Evolutionary conservation across 2,113 vertebrate genomes (phyloP).

Genomic region (Percina caprodes): DNA sequence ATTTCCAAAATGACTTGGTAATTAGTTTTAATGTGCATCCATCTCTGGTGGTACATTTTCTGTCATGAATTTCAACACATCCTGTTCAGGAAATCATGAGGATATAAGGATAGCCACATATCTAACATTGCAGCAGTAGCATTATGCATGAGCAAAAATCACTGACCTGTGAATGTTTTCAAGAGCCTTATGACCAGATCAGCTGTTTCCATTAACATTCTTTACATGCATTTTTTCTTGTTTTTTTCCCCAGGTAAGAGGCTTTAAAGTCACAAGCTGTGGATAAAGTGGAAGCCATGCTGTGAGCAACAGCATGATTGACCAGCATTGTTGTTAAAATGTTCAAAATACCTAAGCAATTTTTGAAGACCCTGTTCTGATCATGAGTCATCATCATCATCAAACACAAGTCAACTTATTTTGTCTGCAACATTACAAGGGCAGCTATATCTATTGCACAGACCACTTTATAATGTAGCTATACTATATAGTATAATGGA

Average conservation of each 20-base stretch:
- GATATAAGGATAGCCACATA: neutral
- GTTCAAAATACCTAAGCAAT: neutral
- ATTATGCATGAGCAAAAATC: constrained; percentile 9
- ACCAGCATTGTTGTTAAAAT: neutral
- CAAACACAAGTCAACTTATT: neutral
- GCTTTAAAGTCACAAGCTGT: neutral
- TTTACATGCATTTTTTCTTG: neutral
- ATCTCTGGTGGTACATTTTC: neutral
- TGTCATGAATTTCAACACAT: neutral
- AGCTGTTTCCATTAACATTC: neutral
- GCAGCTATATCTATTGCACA: neutral
- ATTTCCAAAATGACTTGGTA: neutral
- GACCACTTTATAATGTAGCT: neutral
- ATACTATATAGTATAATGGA: no score
- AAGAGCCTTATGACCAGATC: neutral
- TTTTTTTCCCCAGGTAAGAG: neutral
- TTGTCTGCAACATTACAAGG: neutral
- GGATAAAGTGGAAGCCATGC: neutral
- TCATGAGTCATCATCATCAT: neutral
- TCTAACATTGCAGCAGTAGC: constrained; percentile 34
- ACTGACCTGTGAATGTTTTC: constrained; percentile 17
- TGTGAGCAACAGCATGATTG: neutral
- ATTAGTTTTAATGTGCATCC: neutral
- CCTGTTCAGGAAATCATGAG: neutral
- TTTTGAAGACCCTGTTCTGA: neutral